phyloP scores from a whole-genome alignment of 2,797 vertebrate species.

The Calcarius lapponicus region DNA sequence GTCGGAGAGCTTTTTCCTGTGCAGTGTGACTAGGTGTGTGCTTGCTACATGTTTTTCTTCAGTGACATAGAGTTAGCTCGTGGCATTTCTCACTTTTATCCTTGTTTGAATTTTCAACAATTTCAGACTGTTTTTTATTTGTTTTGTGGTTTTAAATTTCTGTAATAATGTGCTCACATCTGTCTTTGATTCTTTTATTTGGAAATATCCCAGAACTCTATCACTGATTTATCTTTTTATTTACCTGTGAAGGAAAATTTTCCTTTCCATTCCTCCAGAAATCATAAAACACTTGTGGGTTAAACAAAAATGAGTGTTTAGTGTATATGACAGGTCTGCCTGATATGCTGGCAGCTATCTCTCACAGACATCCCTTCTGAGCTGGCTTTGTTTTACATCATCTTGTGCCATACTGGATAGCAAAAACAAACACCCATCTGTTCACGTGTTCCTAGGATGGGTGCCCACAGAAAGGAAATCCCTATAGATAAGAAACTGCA shows the following conservation, averaged over 20 bases:
- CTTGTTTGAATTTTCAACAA: neutral
- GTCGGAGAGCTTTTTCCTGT: neutral
- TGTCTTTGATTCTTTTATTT: neutral
- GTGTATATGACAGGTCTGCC: neutral
- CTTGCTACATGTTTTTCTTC: neutral
- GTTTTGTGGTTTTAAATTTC: neutral
- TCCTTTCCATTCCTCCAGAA: neutral
- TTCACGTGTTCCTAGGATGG: neutral
- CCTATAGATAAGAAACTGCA: neutral
- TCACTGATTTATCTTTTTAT: neutral
- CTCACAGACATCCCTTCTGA: slow-evolving; percentile 5
- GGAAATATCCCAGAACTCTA: neutral
- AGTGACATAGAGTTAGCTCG: rapidly evolving
- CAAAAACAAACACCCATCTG: neutral
- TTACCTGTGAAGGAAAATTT: neutral
- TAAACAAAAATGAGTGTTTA: neutral
- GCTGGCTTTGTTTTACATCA: neutral
- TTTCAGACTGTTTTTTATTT: neutral
- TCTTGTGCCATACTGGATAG: neutral
- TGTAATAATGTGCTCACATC: neutral
- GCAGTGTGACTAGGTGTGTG: neutral
- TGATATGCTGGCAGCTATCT: neutral
- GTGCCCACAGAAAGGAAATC: neutral
- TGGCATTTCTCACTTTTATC: neutral
- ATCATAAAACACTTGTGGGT: neutral